A percentile compares a stretch with the other conserved stretches of the same genome.
Evolutionary conservation across 2,888 invertebrate genomes (phyloP).

Genomic region (Lasioglossum oenotherae): DNA sequence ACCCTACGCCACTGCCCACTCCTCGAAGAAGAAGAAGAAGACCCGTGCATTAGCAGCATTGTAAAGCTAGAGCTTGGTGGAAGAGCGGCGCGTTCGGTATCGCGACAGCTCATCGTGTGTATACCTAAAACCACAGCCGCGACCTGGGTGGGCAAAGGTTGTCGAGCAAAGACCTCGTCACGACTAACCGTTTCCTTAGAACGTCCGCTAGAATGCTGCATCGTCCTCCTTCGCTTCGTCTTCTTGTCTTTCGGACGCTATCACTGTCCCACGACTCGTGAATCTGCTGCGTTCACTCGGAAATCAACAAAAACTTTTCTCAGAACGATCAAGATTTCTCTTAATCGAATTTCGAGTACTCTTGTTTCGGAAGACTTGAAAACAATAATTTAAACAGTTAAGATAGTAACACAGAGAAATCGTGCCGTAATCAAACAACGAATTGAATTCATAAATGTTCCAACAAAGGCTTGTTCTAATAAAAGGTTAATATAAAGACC

Average conservation of each 20-base stretch:
- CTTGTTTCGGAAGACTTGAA: neutral
- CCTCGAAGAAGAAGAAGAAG: conserved; percentile 45
- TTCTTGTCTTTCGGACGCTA: neutral
- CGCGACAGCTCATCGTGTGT: conserved; percentile 58
- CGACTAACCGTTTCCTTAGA: conserved; percentile 53
- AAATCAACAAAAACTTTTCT: neutral
- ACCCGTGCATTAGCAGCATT: conserved; percentile 65
- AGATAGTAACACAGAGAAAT: too few relatives aligned
- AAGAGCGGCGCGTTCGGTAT: conserved; percentile 61
- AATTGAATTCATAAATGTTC: too few relatives aligned
- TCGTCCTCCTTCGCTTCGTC: conserved; percentile 8
- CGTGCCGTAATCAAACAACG: too few relatives aligned
- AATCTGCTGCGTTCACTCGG: neutral
- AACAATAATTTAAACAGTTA: too few relatives aligned
- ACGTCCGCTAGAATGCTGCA: conserved; percentile 31
- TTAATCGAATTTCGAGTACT: neutral
- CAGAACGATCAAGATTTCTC: too few relatives aligned
- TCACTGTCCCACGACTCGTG: neutral
- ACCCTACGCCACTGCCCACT: conserved; percentile 58
- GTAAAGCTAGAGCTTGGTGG: conserved; percentile 59
- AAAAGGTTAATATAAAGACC: too few relatives aligned
- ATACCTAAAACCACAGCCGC: conserved; percentile 61
- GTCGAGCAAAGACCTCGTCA: conserved; percentile 65
- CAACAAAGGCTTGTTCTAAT: too few relatives aligned
- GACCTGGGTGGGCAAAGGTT: conserved; percentile 67